A percentile compares a stretch with the other conserved stretches of the same genome.
Conservation (phyloP, 2,888 invertebrate genomes). For the Pantelozetes paolii region DNA sequence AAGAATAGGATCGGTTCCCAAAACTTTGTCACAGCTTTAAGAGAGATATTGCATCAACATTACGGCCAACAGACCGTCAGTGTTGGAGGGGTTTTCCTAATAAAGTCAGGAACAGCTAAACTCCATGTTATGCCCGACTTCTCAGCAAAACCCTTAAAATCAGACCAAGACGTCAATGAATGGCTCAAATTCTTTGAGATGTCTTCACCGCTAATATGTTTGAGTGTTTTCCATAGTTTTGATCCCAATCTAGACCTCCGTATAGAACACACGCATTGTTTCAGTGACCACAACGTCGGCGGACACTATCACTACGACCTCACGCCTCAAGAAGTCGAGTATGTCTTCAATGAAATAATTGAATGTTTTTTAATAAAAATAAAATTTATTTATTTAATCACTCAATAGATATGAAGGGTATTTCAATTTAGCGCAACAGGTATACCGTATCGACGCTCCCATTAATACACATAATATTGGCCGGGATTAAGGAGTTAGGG, state of each 20-base stretch:
- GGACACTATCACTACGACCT: constrained; percentile 97
- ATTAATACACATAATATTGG: constrained; percentile 64
- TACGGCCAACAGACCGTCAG: constrained; percentile 71
- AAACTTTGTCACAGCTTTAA: constrained; percentile 54
- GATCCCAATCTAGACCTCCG: constrained; percentile 82
- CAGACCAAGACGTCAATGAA: constrained; percentile 68
- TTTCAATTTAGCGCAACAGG: constrained; percentile 65
- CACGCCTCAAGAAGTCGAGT: constrained; percentile 78
- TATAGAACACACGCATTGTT: constrained; percentile 89
- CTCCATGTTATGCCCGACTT: constrained; percentile 97
- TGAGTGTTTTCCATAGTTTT: constrained; percentile 78
- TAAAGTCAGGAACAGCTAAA: constrained; percentile 75
- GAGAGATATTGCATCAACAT: constrained; percentile 58
- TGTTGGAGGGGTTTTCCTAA: constrained; percentile 80
- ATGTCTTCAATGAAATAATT: constrained; percentile 54
- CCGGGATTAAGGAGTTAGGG: constrained; percentile 61
- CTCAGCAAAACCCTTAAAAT: constrained; percentile 66
- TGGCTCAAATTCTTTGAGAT: constrained; percentile 91
- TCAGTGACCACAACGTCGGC: constrained; percentile 77
- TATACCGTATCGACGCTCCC: constrained; percentile 64
- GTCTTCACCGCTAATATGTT: constrained; percentile 78
- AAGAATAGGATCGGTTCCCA: constrained; percentile 60
- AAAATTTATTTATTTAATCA: no score
- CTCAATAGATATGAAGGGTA: constrained; percentile 40
- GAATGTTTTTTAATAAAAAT: background rate